A percentile compares a stretch with the other conserved stretches of the same genome.
These are phyloP conservation scores for Arrhopalites spinosus DNA, from an alignment of 2,888 invertebrate species.

Conservation along the genomic window DNA sequence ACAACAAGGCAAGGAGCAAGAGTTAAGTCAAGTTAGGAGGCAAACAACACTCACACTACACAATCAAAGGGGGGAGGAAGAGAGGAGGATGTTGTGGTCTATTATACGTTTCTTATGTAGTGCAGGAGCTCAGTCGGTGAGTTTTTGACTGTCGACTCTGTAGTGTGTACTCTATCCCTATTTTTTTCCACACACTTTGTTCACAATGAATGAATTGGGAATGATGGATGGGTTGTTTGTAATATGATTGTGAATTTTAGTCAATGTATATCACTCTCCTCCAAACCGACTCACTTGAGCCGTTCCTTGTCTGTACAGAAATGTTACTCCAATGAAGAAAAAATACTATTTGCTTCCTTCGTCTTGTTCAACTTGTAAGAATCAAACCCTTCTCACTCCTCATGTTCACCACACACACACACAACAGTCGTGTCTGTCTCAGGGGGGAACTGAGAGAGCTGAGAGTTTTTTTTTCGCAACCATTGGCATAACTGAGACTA, in stretches of 20 bases:
- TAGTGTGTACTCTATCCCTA: background rate
- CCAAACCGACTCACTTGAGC: background rate
- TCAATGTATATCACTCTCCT: slow-evolving; percentile 3
- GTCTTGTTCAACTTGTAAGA: background rate
- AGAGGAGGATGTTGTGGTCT: too few relatives aligned
- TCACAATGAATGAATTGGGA: slow-evolving; percentile 26
- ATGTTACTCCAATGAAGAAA: too few relatives aligned
- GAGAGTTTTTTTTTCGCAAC: too few relatives aligned
- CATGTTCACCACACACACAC: background rate
- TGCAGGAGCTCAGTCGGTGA: too few relatives aligned
- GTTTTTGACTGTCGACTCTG: too few relatives aligned
- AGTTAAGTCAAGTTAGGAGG: too few relatives aligned
- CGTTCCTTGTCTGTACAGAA: background rate
- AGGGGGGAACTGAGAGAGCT: too few relatives aligned
- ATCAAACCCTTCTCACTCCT: background rate
- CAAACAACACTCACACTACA: background rate
- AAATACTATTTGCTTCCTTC: too few relatives aligned
- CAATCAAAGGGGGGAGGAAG: background rate
- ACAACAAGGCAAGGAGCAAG: too few relatives aligned
- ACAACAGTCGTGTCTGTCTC: background rate
- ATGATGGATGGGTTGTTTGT: slow-evolving; percentile 29
- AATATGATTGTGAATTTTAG: slow-evolving; percentile 19
- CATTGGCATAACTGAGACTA: too few relatives aligned
- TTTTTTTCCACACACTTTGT: background rate
- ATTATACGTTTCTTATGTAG: too few relatives aligned